These are phyloP conservation scores for Phytoseiulus persimilis DNA, from an alignment of 2,888 invertebrate species.

Conservation along the genomic window DNA sequence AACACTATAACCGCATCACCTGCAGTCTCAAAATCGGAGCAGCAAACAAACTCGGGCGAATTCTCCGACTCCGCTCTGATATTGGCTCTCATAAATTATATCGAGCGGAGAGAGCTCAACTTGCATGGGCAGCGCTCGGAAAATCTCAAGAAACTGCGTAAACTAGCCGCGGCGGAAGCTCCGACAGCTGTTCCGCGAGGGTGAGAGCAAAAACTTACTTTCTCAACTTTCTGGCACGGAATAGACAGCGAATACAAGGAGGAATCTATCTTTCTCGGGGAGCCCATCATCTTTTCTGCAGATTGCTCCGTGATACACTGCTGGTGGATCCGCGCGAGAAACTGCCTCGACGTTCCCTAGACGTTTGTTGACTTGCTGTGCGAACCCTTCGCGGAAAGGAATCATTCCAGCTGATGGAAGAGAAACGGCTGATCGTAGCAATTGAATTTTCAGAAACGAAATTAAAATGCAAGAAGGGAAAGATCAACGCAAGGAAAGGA, in stretches of 20 bases:
- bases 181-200: not conserved
- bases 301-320: too few species aligned
- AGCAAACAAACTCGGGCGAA: not conserved
- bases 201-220: not conserved
- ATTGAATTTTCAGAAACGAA: not conserved
- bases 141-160: not conserved
- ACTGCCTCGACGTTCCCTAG: too few species aligned
- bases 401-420: not conserved
- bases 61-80: not conserved
- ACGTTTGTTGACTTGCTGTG: not conserved
- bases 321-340: too few species aligned
- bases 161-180: not conserved
- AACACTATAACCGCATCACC: not conserved
- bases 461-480: not conserved
- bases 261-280: too few species aligned
- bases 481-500: not conserved
- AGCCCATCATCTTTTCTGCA: too few species aligned
- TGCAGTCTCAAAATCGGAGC: not conserved
- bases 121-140: slow-evolving; percentile 14
- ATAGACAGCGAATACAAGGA: too few species aligned
- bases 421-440: not conserved
- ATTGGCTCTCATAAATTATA: not conserved
- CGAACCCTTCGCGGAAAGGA: not conserved
- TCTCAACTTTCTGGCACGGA: too few species aligned
- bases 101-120: slow-evolving; percentile 11